Evolutionary conservation across 1,140 invertebrate genomes (phyloP).

Genomic region (Potamilus streckersoni): DNA sequence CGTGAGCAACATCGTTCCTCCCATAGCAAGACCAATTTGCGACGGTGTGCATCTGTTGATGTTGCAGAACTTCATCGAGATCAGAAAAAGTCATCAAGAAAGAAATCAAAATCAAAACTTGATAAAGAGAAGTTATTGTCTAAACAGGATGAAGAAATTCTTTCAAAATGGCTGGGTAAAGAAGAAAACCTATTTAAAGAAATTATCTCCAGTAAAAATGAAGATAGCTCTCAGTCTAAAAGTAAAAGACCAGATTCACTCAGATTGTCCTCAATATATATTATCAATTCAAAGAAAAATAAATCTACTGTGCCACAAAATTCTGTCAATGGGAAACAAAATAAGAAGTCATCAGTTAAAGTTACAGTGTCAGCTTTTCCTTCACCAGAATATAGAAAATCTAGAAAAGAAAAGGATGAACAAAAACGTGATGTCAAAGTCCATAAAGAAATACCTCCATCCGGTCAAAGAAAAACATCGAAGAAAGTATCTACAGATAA

Average conservation of each 20-base stretch:
- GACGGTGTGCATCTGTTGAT: conserved; percentile 29
- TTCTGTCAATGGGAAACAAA: too few species aligned
- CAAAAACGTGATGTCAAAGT: conserved; percentile 7
- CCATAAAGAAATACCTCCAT: conserved; percentile 7
- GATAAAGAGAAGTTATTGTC: conserved; percentile 18
- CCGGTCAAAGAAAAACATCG: conserved; percentile 7
- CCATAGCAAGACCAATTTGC: conserved; percentile 16
- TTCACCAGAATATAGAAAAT: conserved; percentile 27
- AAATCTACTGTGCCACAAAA: not conserved
- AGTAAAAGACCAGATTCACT: conserved; percentile 18
- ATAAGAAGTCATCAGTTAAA: too few species aligned
- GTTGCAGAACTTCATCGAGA: conserved; percentile 24
- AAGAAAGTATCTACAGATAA: conserved; percentile 22
- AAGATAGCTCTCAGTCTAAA: conserved; percentile 8
- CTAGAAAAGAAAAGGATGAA: not conserved
- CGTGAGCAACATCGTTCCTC: too few species aligned
- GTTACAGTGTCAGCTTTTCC: conserved; percentile 11
- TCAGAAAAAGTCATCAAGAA: conserved; percentile 25
- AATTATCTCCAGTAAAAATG: not conserved
- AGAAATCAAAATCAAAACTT: conserved; percentile 16
- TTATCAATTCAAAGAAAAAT: not conserved
- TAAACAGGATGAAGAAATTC: not conserved
- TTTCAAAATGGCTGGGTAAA: not conserved
- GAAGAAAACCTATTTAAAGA: not conserved
- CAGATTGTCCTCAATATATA: conserved; percentile 12